phyloP scores from a whole-genome alignment of 2,888 invertebrate genomes.

The Liopterus haemorrhoidalis region DNA sequence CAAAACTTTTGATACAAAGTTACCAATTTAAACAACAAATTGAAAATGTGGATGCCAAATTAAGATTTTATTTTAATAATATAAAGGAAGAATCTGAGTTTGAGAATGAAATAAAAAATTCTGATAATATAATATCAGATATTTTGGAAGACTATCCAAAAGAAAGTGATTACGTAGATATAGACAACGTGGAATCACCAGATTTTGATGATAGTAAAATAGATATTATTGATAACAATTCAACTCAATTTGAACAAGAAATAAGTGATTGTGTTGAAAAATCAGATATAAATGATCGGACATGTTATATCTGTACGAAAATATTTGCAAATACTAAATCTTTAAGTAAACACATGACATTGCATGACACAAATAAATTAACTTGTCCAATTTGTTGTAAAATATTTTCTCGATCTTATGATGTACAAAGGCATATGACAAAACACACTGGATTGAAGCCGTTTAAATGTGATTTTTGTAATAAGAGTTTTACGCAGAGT shows the following conservation, averaged over 20 bases:
- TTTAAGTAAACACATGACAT: slow-evolving; percentile 11
- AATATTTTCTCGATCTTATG: slow-evolving; percentile 31
- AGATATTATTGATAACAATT: slow-evolving; percentile 22
- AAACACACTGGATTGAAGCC: slow-evolving; percentile 36
- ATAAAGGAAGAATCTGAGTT: background rate
- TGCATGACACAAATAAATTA: slow-evolving; percentile 9
- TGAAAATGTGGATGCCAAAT: slow-evolving; percentile 12
- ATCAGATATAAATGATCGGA: slow-evolving; percentile 24
- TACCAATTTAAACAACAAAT: slow-evolving; percentile 15
- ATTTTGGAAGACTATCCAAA: background rate
- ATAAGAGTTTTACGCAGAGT: slow-evolving; percentile 35
- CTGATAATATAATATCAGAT: background rate
- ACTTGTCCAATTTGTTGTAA: slow-evolving; percentile 11
- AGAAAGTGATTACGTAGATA: slow-evolving; percentile 19
- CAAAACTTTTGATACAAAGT: slow-evolving; percentile 5
- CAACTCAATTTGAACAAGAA: too few species aligned
- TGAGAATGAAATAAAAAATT: background rate
- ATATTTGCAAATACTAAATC: slow-evolving; percentile 5
- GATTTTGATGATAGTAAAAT: slow-evolving; percentile 25
- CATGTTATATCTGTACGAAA: slow-evolving; percentile 22
- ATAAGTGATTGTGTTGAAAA: too few species aligned
- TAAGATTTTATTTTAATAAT: slow-evolving; percentile 7
- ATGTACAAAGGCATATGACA: slow-evolving; percentile 38
- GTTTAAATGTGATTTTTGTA: slow-evolving; percentile 32
- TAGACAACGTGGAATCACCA: slow-evolving; percentile 11